Evolutionary conservation across 1,140 invertebrate species (phyloP).

Genomic region (Lethrus apterus): DNA sequence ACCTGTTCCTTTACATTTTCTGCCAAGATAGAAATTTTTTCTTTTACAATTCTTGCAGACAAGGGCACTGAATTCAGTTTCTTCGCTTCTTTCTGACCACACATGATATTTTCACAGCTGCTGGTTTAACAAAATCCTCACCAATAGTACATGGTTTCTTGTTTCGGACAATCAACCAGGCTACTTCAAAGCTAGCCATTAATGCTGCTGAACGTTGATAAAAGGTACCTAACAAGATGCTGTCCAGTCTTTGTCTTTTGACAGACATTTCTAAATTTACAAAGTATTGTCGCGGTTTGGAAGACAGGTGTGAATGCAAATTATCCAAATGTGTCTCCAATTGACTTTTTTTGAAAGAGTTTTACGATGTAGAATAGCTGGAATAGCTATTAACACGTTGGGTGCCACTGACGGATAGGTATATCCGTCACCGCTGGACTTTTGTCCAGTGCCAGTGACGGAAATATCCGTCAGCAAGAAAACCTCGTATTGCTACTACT

Average conservation of each 20-base stretch:
- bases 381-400: no score
- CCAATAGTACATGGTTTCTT: constrained; percentile 24
- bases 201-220: constrained; percentile 28
- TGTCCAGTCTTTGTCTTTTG: constrained; percentile 24
- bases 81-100: constrained; percentile 23
- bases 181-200: no score
- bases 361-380: no score
- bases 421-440: no score
- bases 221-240: constrained; percentile 23
- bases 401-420: no score
- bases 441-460: no score
- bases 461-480: no score
- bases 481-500: no score
- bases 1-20: constrained; percentile 6
- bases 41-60: constrained; percentile 24
- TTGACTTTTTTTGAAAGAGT: constrained; percentile 27
- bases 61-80: constrained; percentile 27
- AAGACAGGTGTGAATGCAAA: constrained; percentile 20
- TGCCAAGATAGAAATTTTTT: constrained; percentile 20
- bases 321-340: constrained; percentile 26
- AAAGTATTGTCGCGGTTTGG: constrained; percentile 24
- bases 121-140: constrained; percentile 24
- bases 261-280: constrained; percentile 23
- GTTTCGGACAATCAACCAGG: constrained; percentile 25
- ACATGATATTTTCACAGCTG: constrained; percentile 22